Percentiles rank a stretch among this genome's conserved stretches.
These are phyloP conservation scores for Myotis lucifugus DNA, from an alignment of 2,113 vertebrate species.

Conservation along the genomic window DNA sequence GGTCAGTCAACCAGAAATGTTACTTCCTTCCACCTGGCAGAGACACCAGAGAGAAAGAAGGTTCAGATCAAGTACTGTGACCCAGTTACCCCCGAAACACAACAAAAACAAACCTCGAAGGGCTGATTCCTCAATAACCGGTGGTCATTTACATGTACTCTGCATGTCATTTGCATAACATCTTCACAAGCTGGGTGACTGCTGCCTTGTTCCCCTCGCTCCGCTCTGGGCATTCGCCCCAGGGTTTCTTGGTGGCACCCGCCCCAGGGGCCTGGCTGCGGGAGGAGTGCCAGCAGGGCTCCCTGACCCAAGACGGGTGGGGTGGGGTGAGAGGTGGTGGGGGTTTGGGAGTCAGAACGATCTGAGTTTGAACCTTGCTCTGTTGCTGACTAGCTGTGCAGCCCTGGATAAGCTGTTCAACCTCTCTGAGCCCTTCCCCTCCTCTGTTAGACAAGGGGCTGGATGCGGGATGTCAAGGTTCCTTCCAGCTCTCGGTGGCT, in stretches of 20 bases:
- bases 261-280: not conserved
- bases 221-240: not conserved
- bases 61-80: not conserved
- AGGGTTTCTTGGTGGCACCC: not conserved
- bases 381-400: not conserved
- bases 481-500: not conserved
- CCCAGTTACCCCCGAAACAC: not conserved
- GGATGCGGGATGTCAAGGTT: not conserved
- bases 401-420: not conserved
- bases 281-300: not conserved
- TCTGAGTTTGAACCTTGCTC: not conserved
- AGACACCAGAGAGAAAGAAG: not conserved
- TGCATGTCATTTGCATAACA: not conserved
- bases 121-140: not conserved
- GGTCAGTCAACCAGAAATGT: not conserved
- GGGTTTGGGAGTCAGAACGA: not conserved
- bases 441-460: not conserved
- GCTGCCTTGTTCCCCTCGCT: not conserved
- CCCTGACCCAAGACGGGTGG: too few species aligned
- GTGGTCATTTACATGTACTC: not conserved
- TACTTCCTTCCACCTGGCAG: conserved; percentile 30
- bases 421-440: not conserved
- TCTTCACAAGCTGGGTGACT: not conserved
- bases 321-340: not conserved
- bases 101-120: not conserved